These are phyloP conservation scores for Callosobruchus maculatus DNA, from an alignment of 2,888 invertebrate species.

Conservation along the genomic window DNA sequence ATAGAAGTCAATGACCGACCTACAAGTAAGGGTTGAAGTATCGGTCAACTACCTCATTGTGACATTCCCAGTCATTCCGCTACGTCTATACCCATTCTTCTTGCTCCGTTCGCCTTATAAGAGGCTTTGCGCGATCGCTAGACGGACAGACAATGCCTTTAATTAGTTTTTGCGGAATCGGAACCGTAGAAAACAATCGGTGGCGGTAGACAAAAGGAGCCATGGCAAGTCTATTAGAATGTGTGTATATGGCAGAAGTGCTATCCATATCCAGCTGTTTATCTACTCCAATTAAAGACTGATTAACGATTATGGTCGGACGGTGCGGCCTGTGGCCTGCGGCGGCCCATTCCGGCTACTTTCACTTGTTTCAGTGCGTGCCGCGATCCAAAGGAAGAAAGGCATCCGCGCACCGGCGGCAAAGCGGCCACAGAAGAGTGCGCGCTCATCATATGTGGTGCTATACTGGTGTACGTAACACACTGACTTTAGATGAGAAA, in stretches of 20 bases:
- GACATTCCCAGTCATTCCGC: neutral
- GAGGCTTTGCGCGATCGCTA: neutral
- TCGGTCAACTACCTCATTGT: neutral
- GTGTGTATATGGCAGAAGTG: conserved; percentile 45
- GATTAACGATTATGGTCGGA: conserved; percentile 48
- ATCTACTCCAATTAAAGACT: conserved; percentile 50
- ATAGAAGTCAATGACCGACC: neutral
- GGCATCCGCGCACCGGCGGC: neutral
- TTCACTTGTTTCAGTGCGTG: conserved; percentile 34
- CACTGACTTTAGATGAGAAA: too few relatives aligned
- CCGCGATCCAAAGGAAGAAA: neutral
- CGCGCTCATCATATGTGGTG: neutral
- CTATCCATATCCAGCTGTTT: conserved; percentile 44
- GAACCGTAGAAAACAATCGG: conserved; percentile 41
- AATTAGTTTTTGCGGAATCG: conserved; percentile 23
- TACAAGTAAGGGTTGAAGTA: neutral
- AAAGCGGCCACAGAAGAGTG: neutral
- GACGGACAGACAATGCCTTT: conserved; percentile 16
- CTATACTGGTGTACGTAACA: too few relatives aligned
- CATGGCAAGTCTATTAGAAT: conserved; percentile 44
- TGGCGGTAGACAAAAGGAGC: conserved; percentile 42
- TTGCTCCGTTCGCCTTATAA: neutral
- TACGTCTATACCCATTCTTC: neutral
- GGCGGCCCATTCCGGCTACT: conserved; percentile 32
- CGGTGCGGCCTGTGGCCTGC: neutral